phyloP scores from a whole-genome alignment of 1,140 invertebrate species.

The Coelopa frigida region DNA sequence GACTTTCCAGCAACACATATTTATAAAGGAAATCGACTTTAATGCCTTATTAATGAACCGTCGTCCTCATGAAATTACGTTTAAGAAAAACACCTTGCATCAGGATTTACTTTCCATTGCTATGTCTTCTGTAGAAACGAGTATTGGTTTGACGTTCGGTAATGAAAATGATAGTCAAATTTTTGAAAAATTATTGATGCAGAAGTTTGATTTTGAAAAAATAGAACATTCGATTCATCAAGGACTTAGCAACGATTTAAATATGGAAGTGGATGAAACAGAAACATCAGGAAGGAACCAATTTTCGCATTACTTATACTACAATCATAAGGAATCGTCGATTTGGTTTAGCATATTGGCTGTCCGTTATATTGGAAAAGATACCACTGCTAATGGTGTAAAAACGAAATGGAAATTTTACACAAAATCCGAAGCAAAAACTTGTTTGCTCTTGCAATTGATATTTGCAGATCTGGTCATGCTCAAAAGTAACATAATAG shows the following conservation, averaged over 20 bases:
- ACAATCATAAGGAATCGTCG: background rate
- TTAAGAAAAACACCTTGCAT: constrained; percentile 6
- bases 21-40: background rate
- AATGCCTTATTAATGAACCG: background rate
- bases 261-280: background rate
- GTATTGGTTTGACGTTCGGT: constrained; percentile 3
- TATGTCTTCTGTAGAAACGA: constrained; percentile 2
- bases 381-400: background rate
- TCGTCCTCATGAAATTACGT: background rate
- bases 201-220: constrained; percentile 1
- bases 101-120: constrained; percentile 13
- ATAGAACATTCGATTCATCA: background rate
- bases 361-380: background rate
- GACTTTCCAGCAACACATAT: background rate
- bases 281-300: too few relatives aligned
- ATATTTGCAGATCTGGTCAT: background rate
- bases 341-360: constrained; percentile 6
- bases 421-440: background rate
- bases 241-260: background rate
- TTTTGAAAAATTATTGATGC: constrained; percentile 4
- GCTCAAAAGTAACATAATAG: constrained; percentile 1
- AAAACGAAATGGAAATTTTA: background rate
- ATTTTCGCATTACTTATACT: background rate
- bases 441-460: constrained; percentile 1
- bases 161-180: background rate